Evolutionary conservation across 2,888 invertebrate species (phyloP).

Genomic region (Drosophila rubida): DNA sequence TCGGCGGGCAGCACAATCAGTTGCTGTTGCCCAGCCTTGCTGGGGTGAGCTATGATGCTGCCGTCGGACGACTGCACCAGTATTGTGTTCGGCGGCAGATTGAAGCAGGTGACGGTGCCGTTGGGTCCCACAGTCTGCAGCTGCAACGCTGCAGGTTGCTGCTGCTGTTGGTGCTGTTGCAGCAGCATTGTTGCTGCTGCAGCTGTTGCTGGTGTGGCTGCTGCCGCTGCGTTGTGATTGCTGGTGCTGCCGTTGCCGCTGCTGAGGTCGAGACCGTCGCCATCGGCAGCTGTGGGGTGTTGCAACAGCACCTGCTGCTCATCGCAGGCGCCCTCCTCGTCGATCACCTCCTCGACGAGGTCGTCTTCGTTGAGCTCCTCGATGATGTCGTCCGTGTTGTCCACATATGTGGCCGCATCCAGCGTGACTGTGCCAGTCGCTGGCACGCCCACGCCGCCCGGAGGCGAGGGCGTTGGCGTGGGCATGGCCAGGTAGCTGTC

Average conservation of each 20-base stretch:
- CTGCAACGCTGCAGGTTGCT: conserved; percentile 64
- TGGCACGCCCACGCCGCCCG: conserved; percentile 23
- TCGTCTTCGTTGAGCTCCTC: conserved; percentile 75
- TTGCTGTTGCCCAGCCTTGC: conserved; percentile 77
- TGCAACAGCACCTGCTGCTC: conserved; percentile 33
- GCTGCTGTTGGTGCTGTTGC: conserved; percentile 38
- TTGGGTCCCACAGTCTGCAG: conserved; percentile 81
- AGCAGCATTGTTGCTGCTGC: conserved; percentile 43
- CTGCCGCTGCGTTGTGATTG: conserved; percentile 23
- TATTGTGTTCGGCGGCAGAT: conserved; percentile 81
- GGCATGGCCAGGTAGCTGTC: conserved; percentile 67
- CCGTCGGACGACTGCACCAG: conserved; percentile 80
- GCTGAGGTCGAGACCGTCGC: conserved; percentile 50
- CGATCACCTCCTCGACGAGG: conserved; percentile 76
- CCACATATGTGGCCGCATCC: conserved; percentile 46
- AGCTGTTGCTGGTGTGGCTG: conserved; percentile 30
- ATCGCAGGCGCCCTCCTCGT: conserved; percentile 66
- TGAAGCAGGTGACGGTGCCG: conserved; percentile 81
- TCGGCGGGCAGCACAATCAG: conserved; percentile 75
- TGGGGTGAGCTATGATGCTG: conserved; percentile 76
- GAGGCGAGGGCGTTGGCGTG: conserved; percentile 74
- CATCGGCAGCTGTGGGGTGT: conserved; percentile 29
- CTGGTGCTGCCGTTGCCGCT: conserved; percentile 37
- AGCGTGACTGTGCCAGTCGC: conserved; percentile 33
- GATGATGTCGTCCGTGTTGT: conserved; percentile 65